Evolutionary conservation across 2,797 vertebrate species (phyloP), one percentile per base, ranked within the genome.

Genomic region (Channa striata): DNA sequence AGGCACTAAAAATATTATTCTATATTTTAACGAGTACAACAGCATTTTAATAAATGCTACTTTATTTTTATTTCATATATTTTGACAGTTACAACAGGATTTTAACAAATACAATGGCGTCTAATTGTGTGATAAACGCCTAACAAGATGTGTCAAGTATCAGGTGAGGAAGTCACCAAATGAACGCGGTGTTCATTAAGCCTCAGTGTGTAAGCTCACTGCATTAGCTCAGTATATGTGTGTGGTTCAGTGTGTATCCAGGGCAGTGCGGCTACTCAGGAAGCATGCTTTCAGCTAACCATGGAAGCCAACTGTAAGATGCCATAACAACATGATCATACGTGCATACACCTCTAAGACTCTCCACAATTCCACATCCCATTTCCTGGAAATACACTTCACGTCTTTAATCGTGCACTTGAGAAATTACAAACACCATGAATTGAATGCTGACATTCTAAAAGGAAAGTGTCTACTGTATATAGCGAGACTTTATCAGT

Each of bases 211-310:
- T 60, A 68, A 76, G 40, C 72, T 77, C 53, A 1, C 46, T 82
- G 77, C 80, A 71, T 85, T 78, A 83, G 77, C 74, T 72, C 30
- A 17, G 60, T 59, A 44, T 77, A 46, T 62, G 80, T 53, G 80
- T 53, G 17, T 58, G 81, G 80, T 80, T 91, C 72, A 87, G 80
- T 86, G 89, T 92, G 85, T 84, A 90, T 91, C 77, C 85, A 89
- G 89, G 89, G 74, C 87, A 92, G 85, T 79, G 44, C 72, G 75
- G 84, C 74, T 86, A 68, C 83, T 86, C 83, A 86, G 83, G 79
- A 90, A 86, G 91, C 87, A 90, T 89, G 87, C 89, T 86, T 87
- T 82, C 72, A 83, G 73, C 82, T 82, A 82, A 83, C 82, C 85
- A 81, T 87, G 77, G 77, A 89, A 86, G 84, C 85, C 85, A 80